Evolutionary conservation across 2,797 vertebrate genomes (phyloP).

Genomic region (Scolopax bukidnonensis): DNA sequence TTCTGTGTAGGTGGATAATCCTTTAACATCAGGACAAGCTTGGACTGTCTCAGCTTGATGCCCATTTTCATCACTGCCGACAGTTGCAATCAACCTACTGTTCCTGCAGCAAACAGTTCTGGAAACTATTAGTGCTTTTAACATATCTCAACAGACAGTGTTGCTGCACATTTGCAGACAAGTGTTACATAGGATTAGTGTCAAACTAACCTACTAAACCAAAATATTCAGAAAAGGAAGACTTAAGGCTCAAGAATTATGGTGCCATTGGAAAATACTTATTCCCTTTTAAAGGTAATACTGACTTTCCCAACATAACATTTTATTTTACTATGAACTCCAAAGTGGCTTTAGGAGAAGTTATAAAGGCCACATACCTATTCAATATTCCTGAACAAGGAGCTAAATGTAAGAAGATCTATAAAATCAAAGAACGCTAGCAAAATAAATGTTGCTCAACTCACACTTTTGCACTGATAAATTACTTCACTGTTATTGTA

Average conservation of each 20-base stretch:
- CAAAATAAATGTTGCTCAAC: not conserved
- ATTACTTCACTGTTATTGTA: not conserved
- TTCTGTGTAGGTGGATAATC: not conserved
- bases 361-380: not conserved
- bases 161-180: slow-evolving; percentile 55
- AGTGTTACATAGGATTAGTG: slow-evolving; percentile 6
- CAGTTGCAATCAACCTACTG: slow-evolving; percentile 5
- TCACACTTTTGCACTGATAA: not conserved
- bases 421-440: slow-evolving; percentile 6
- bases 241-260: not conserved
- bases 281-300: not conserved
- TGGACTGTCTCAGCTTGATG: not conserved
- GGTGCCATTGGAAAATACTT: not conserved
- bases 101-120: slow-evolving; percentile 25
- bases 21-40: not conserved
- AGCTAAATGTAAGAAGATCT: not conserved
- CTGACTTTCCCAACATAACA: not conserved
- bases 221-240: slow-evolving; percentile 1
- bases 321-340: not conserved
- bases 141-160: slow-evolving; percentile 37
- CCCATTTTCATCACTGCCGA: slow-evolving; percentile 10
- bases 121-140: slow-evolving; percentile 13
- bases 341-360: not conserved
- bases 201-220: not conserved
- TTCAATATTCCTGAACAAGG: not conserved